Conservation (phyloP, 2,888 invertebrate species). For the Platycnemis pennipes region DNA sequence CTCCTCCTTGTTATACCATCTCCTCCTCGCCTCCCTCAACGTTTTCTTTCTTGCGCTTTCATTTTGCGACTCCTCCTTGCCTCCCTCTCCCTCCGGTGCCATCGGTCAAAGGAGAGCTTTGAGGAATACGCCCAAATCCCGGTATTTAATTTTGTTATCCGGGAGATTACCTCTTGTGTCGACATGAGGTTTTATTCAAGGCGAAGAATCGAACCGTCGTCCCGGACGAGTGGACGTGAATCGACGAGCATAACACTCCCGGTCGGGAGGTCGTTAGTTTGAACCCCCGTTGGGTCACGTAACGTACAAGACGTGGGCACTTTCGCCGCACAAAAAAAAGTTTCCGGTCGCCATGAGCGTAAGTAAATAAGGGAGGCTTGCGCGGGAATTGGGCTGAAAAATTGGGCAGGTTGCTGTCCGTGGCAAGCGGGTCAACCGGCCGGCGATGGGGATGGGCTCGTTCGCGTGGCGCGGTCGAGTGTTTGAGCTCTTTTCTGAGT, state of each 20-base stretch:
- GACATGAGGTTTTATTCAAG: conserved; percentile 23
- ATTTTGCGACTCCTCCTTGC: neutral
- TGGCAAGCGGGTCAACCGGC: neutral
- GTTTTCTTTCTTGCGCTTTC: neutral
- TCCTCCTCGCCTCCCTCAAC: neutral
- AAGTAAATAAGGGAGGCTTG: neutral
- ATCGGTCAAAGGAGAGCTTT: conserved; percentile 16
- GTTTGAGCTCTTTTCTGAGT: neutral
- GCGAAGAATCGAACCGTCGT: conserved; percentile 20
- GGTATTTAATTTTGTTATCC: conserved; percentile 28
- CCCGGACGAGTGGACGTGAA: neutral
- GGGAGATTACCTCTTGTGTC: conserved; percentile 31
- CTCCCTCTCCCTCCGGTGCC: neutral
- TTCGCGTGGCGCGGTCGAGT: neutral
- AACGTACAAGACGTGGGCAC: neutral
- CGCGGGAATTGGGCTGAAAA: neutral
- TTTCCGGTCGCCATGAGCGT: neutral
- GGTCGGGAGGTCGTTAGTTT: neutral
- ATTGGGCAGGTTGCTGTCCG: neutral
- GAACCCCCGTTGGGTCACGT: neutral
- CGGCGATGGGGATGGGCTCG: neutral
- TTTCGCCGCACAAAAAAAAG: neutral
- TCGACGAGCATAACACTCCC: neutral
- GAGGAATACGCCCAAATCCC: neutral
- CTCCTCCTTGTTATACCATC: neutral